Conservation (phyloP, 2,113 vertebrate genomes). For the Spea bombifrons region DNA sequence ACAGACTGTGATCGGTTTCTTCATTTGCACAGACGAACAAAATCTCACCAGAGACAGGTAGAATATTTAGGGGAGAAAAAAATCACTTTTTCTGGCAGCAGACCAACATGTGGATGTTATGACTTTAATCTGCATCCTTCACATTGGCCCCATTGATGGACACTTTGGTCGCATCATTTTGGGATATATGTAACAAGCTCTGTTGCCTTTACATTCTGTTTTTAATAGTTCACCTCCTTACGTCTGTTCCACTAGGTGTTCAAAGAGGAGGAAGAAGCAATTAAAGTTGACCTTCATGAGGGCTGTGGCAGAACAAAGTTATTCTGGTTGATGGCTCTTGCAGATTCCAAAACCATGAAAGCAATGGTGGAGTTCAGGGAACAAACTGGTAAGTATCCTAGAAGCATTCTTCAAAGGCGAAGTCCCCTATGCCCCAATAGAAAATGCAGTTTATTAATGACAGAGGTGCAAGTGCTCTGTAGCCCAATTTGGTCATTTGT, state of each 20-base stretch:
- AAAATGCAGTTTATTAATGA: no score
- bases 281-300: conserved; percentile 97
- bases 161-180: no score
- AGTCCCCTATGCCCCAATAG: no score
- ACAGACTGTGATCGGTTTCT: conserved; percentile 97
- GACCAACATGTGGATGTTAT: no score
- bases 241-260: conserved; percentile 76
- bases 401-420: background rate
- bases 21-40: conserved; percentile 94
- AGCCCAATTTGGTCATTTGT: no score
- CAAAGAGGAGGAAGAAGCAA: conserved; percentile 98
- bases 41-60: conserved; percentile 97
- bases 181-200: no score
- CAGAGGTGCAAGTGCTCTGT: no score
- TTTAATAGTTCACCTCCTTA: background rate
- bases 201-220: background rate
- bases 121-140: no score
- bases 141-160: no score
- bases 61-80: background rate
- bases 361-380: conserved; percentile 99
- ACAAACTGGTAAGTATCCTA: conserved; percentile 82
- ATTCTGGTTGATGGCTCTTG: conserved; percentile 98
- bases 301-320: conserved; percentile 97
- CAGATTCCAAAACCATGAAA: conserved; percentile 99
- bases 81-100: no score